Conservation (phyloP, 2,888 invertebrate species). For the Tetramorium bicarinatum region DNA sequence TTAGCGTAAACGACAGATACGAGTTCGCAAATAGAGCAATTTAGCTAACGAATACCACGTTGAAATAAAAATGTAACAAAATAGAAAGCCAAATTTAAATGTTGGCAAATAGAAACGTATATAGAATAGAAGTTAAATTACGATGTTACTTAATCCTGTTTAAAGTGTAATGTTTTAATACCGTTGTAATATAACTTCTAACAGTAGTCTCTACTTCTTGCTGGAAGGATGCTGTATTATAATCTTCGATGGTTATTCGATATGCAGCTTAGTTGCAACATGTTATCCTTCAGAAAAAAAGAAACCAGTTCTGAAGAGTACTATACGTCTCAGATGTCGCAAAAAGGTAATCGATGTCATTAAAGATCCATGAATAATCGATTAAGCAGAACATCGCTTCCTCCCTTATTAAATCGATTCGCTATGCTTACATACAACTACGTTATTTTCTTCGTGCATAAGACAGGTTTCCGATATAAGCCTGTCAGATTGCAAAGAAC, state of each 20-base stretch:
- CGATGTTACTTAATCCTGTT: background rate
- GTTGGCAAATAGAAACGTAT: background rate
- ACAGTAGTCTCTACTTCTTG: background rate
- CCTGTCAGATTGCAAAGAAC: constrained; percentile 2
- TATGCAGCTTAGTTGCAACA: constrained; percentile 27
- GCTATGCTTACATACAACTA: constrained; percentile 32
- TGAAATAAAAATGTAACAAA: background rate
- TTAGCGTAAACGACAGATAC: background rate
- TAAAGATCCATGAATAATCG: constrained; percentile 58
- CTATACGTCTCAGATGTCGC: constrained; percentile 24
- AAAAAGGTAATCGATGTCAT: constrained; percentile 46
- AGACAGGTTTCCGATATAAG: constrained; percentile 35
- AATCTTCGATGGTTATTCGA: constrained; percentile 27
- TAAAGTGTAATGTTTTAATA: constrained; percentile 7
- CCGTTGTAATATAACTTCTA: background rate
- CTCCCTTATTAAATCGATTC: constrained; percentile 51
- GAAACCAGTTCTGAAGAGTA: constrained; percentile 33
- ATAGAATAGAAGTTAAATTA: background rate
- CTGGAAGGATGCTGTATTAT: background rate
- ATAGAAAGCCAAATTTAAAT: background rate
- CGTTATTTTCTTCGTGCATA: constrained; percentile 24
- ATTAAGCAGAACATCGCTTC: constrained; percentile 49
- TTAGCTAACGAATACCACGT: background rate
- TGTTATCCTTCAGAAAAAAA: constrained; percentile 32
- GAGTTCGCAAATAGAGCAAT: background rate